phyloP scores from a whole-genome alignment of 2,888 invertebrate genomes.

The Esperia sulphurella region DNA sequence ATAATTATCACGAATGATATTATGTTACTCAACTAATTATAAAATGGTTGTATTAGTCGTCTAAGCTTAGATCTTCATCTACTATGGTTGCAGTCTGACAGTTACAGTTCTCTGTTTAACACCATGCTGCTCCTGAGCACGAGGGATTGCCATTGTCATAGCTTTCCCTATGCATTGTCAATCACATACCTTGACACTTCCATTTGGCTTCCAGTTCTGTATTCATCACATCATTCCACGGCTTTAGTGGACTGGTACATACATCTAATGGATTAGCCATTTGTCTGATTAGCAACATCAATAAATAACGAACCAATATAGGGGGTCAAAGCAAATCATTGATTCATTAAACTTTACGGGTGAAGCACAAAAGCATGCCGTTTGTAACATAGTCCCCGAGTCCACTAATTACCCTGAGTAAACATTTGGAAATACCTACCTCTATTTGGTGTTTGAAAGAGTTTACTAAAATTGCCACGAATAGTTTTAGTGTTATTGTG shows the following conservation, averaged over 20 bases:
- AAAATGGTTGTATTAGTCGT: too few species aligned
- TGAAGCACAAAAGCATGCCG: slow-evolving; percentile 43
- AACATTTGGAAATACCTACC: slow-evolving; percentile 44
- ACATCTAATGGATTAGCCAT: slow-evolving; percentile 70
- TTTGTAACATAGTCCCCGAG: slow-evolving; percentile 40
- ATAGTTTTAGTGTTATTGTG: background rate
- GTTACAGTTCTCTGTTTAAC: background rate
- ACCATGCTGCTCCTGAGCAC: background rate
- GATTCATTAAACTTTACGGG: slow-evolving; percentile 69
- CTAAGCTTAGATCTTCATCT: too few species aligned
- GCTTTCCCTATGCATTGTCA: slow-evolving; percentile 5
- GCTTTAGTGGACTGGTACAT: slow-evolving; percentile 43
- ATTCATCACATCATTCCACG: slow-evolving; percentile 41
- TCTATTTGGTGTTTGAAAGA: slow-evolving; percentile 4
- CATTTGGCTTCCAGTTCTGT: slow-evolving; percentile 46
- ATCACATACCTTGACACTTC: slow-evolving; percentile 34
- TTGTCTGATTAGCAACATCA: slow-evolving; percentile 74
- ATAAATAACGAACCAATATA: slow-evolving; percentile 65
- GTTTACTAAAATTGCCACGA: background rate
- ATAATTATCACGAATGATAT: too few species aligned
- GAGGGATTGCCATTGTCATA: background rate
- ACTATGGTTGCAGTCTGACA: too few species aligned
- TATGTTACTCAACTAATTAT: too few species aligned
- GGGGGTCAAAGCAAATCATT: slow-evolving; percentile 61
- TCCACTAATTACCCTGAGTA: slow-evolving; percentile 64